Evolutionary conservation across 2,113 vertebrate species (phyloP), one percentile per base, ranked within the genome.

Genomic region (Anoplopoma fimbria): DNA sequence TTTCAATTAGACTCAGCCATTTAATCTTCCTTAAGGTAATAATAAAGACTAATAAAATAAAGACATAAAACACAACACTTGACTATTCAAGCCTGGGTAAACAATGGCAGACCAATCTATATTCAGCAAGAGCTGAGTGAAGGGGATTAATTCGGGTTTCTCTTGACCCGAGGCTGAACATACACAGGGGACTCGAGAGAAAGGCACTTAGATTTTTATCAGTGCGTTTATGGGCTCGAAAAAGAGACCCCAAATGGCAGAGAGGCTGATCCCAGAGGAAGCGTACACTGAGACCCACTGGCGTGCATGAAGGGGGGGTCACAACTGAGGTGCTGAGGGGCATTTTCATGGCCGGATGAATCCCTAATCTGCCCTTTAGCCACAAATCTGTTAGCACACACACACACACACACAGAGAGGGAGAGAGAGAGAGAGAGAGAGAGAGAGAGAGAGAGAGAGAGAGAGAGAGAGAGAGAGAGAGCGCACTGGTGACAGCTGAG

Each of bases 321-420:
- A 68, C 62, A 77, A 67, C 69, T 53, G 86, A 60, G 70, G 77
- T 27, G 62, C 38, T 79, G 68, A 69, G 75, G 83, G 77, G 69
- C 47, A 62, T 89, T 93, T 93, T 92, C 81, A 92, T 45, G 64
- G 88, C 84, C 51, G 78, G 85, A 65, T 86, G 83, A 90, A 90
- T 77, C 65, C 49, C 62, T 93, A 88, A 95, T 94, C 91, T 88
- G 83, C 89, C 60, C 81, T 86, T 84, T 83, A 86, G 88, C 84
- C 53, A 75, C 61, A 69, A 72, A 81, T 79, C 84, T 84, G 53
- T 72, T 47, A 64, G 67, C 69, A 12, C 73, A 33, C 53, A 71
- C 34, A 72, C 6, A 36, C 40, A 67, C 34, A 36, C 69, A 58
- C 25, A 29, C 53, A n/a, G n/a, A n/a, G n/a, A n/a, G n/a, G n/a